Base-by-base conservation (phyloP, 2,113 vertebrate genomes). In the Progne subis region DNA sequence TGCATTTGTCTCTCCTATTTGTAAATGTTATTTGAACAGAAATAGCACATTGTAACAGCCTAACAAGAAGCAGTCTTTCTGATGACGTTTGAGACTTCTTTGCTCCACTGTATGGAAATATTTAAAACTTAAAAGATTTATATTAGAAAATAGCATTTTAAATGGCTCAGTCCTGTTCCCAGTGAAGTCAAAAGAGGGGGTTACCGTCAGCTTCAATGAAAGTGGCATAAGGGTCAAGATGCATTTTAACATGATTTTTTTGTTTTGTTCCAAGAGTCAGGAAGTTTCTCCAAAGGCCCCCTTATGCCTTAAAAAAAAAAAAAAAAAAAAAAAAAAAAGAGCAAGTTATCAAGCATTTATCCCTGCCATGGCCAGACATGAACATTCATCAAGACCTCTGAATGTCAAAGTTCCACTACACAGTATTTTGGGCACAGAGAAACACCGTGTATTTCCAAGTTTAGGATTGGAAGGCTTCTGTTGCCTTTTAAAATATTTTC, bases 61-160 rank as follows among this genome's bases (percentile, higher is more conserved):
- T 97, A 97, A 97, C 85, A 83, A 97, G 93, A 96, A 96, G 92
- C 93, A 96, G 96, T 70, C 90, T 91, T 92, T 60, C 68, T 93
- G 82, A 70, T 78, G 93, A 97, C 12, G 8, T 91, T 88, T 53
- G 82, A 88, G 63, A 74, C n/a, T 77, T 74, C 87, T 94, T 93
- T 92, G 64, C 95, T 90, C 44, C 37, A 37, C 92, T 95, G 90
- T 68, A 96, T 94, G 95, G 93, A 95, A 94, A 92, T 93, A 95
- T 92, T 97, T 95, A 94, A 78, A 60, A 95, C 79, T 95, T 94
- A 69, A 82, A 96, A 94, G 92, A 76, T 92, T 83, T 96, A 17
- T 88, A 78, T 86, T 88, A 92, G 43, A 94, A 67, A 82, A 70
- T 28, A 92, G 21, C 47, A 41, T 83, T 93, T 77, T 26, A 86